Evolutionary conservation across 2,888 invertebrate species (phyloP).

Genomic region (Morpho deidamia): DNA sequence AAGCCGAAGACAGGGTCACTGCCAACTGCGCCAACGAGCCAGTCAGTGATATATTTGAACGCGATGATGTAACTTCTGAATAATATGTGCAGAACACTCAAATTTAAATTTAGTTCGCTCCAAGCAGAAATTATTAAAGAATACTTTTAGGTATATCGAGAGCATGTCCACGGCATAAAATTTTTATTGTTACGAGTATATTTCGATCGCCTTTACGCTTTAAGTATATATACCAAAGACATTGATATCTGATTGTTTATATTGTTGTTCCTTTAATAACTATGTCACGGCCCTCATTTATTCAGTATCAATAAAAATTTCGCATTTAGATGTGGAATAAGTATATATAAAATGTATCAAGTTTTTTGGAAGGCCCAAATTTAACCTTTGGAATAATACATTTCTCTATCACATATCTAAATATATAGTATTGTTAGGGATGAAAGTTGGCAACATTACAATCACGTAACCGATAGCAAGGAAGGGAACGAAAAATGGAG

Average conservation of each 20-base stretch:
- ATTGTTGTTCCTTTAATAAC: conserved; percentile 52
- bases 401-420: neutral
- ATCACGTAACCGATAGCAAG: too few species aligned
- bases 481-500: too few species aligned
- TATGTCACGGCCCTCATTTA: conserved; percentile 43
- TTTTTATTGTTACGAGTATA: conserved; percentile 58
- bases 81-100: neutral
- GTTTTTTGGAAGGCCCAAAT: conserved; percentile 3
- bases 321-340: conserved; percentile 25
- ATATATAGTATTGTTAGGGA: neutral
- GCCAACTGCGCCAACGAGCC: too few species aligned
- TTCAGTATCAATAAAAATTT: conserved; percentile 29
- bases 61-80: too few species aligned
- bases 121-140: conserved; percentile 31
- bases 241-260: conserved; percentile 53
- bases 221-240: conserved; percentile 45
- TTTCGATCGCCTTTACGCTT: conserved; percentile 48
- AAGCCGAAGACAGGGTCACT: too few species aligned
- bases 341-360: conserved; percentile 7
- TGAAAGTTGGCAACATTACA: too few species aligned
- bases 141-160: conserved; percentile 32
- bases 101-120: neutral
- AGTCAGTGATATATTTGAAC: too few species aligned
- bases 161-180: conserved; percentile 54
- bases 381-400: neutral